Evolutionary conservation across 1,140 invertebrate genomes (phyloP), one percentile per base, ranked within the genome.

Genomic region (Hermetia illucens): DNA sequence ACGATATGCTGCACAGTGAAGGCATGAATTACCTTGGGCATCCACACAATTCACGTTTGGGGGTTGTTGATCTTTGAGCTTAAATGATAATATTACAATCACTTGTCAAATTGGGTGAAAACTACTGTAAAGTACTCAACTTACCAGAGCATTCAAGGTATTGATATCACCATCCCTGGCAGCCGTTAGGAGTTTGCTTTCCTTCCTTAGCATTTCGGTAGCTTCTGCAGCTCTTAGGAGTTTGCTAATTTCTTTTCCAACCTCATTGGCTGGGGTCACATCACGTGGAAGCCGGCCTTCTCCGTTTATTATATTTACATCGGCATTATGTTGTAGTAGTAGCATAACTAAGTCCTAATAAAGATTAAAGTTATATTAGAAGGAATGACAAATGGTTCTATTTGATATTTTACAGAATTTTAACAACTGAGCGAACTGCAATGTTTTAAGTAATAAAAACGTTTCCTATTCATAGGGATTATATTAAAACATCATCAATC

Each of bases 271-370:
- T 39, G 69, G 65, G 24, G 70, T 64, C 24, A 77, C 58, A 44
- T 75, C 66, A 34, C 61, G 61, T 0, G 77, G 61, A 2, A 62
- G 68, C 27, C 69, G 62, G 6, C 75, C 75, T 45, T 77, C 72
- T 10, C 69, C 67, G 46, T 78, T 78, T 48, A 72, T 65, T 22
- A 71, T 58, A 48, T 82, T 81, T 25, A 86, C 81, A 48, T 86
- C 82, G 5, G 82, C 82, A 41, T 78, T 77, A 53, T 74, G 55
- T 60, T 63, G 64, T 21, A 72, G 62, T 2, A 87, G 62, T 4
- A 83, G 62, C 42, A 82, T 77, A 44, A 86, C 79, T 43, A 86
- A 54, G 44, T 78, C 79, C 49, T 87, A n/a, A n/a, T n/a, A n/a
- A n/a, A n/a, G n/a, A n/a, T 56, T 9, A 75, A 55, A 12, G 75